Evolutionary conservation across 1,140 invertebrate species (phyloP).

Genomic region (Camponotus pennsylvanicus): DNA sequence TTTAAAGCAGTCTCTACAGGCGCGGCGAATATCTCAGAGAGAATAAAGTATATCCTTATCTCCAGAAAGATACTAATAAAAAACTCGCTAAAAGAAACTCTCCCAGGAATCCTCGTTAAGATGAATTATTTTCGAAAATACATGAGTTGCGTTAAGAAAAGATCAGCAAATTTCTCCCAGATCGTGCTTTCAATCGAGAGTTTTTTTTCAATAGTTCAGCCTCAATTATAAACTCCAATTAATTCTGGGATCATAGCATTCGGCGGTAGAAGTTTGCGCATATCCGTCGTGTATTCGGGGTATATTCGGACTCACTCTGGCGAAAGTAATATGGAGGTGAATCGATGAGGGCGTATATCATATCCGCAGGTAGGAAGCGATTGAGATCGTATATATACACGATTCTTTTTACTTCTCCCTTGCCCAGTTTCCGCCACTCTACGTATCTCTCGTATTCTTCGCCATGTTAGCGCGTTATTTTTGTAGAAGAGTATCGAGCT

Average conservation of each 20-base stretch:
- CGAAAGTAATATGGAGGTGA: not conserved
- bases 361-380: not conserved
- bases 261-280: not conserved
- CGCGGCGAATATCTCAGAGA: not conserved
- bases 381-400: constrained; percentile 4
- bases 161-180: not conserved
- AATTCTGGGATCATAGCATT: constrained; percentile 8
- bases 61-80: not conserved
- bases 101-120: constrained; percentile 27
- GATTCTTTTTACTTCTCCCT: not conserved
- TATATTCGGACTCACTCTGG: not conserved
- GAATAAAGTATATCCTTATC: constrained; percentile 21
- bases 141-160: not conserved
- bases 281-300: not conserved
- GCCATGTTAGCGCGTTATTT: not conserved
- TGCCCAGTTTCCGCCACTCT: constrained; percentile 6
- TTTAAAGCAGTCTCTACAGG: not conserved
- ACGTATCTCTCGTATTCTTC: not conserved
- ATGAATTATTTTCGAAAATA: constrained; percentile 8
- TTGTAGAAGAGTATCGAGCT: constrained; percentile 8
- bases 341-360: constrained; percentile 23
- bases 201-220: not conserved
- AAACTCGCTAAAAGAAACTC: not conserved
- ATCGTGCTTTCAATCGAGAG: not conserved
- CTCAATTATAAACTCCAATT: constrained; percentile 47